Evolutionary conservation across 2,888 invertebrate species (phyloP).

Genomic region (Anthophora plumipes): DNA sequence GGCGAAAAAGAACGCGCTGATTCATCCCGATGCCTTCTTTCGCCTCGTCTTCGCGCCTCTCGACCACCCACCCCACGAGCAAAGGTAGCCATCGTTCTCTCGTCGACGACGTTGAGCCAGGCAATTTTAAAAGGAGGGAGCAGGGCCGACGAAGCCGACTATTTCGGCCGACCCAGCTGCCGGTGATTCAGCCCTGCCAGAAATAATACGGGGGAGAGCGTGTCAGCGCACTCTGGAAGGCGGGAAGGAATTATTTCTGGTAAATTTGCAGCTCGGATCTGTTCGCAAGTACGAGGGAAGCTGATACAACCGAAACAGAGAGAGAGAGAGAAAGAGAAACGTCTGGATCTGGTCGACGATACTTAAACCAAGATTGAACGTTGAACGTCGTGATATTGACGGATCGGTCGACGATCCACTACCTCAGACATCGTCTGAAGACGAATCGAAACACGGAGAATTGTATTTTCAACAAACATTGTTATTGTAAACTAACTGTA

Average conservation of each 20-base stretch:
- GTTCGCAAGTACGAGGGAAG: conserved; percentile 11
- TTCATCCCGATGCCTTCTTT: conserved; percentile 61
- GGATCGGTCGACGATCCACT: background rate
- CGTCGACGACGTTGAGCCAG: conserved; percentile 31
- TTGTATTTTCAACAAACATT: too few species aligned
- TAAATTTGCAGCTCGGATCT: conserved; percentile 48
- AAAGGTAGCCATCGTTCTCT: conserved; percentile 4
- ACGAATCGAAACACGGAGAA: too few species aligned
- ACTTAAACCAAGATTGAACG: background rate
- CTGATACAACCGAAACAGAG: background rate
- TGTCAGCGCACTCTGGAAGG: conserved; percentile 83
- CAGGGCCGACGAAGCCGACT: conserved; percentile 65
- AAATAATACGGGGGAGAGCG: conserved; percentile 79
- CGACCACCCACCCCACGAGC: conserved; percentile 31
- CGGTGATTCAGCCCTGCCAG: conserved; percentile 81
- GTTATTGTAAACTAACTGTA: too few species aligned
- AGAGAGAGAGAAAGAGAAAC: background rate
- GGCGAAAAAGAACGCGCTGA: conserved; percentile 51
- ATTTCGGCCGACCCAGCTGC: conserved; percentile 80
- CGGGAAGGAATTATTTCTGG: conserved; percentile 73
- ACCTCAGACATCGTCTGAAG: too few species aligned
- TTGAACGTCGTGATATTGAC: background rate
- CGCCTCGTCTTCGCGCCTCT: conserved; percentile 42
- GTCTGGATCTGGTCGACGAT: background rate
- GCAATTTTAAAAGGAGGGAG: conserved; percentile 46